Evolutionary conservation across 2,797 vertebrate genomes (phyloP).

Genomic region (Nannoperca obscura): DNA sequence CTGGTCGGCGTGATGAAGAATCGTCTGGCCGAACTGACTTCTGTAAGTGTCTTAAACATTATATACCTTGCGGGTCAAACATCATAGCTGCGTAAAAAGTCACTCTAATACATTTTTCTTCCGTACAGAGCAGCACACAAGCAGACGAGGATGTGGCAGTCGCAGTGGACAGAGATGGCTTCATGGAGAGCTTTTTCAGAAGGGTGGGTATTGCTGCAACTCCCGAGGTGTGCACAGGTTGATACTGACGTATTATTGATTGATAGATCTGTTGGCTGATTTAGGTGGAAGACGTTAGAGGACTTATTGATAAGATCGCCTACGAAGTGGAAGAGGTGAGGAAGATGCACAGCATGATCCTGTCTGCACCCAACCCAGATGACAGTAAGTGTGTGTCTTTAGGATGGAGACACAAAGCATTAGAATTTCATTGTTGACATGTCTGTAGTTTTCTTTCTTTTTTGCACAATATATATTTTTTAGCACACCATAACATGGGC

Average conservation of each 20-base stretch:
- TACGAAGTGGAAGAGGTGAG: slow-evolving; percentile 92
- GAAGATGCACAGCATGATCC: slow-evolving; percentile 94
- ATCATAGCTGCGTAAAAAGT: background rate
- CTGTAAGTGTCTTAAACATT: slow-evolving; percentile 76
- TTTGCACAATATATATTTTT: too few species aligned
- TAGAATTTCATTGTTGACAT: background rate
- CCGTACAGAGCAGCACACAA: slow-evolving; percentile 83
- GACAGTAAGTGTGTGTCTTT: slow-evolving; percentile 87
- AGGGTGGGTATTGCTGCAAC: slow-evolving; percentile 81
- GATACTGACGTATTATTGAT: background rate
- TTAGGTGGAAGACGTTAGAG: slow-evolving; percentile 94
- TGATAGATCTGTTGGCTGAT: background rate
- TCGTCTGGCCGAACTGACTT: slow-evolving; percentile 85
- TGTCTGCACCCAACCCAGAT: slow-evolving; percentile 94
- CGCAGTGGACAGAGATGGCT: slow-evolving; percentile 89
- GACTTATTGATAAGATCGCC: slow-evolving; percentile 88
- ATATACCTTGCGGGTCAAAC: background rate
- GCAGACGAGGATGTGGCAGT: slow-evolving; percentile 88
- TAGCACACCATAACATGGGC: too few species aligned
- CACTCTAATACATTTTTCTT: background rate
- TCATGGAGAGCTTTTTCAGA: slow-evolving; percentile 96
- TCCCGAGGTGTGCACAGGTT: background rate
- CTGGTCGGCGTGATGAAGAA: slow-evolving; percentile 85
- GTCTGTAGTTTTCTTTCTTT: too few species aligned
- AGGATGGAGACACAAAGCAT: background rate